Conservation (phyloP, 2,797 vertebrate species). For the Apogon talboti region DNA sequence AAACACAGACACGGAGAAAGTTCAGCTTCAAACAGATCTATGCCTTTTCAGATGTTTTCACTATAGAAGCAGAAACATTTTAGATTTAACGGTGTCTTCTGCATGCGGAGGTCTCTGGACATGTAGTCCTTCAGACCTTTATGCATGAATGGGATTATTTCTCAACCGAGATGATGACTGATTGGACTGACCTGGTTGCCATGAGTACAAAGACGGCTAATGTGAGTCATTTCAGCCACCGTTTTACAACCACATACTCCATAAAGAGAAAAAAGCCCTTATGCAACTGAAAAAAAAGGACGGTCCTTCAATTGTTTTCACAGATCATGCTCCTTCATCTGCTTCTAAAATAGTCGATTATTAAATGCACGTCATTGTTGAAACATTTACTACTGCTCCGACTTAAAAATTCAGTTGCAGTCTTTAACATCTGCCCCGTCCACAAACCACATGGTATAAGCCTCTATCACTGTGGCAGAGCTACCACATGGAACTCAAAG, state of each 20-base stretch:
- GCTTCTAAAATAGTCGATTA: not conserved
- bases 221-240: constrained; percentile 36
- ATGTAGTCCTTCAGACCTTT: not conserved
- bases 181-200: constrained; percentile 5
- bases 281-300: constrained; percentile 19
- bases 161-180: not conserved
- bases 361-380: not conserved
- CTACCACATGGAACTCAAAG: no score
- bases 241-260: constrained; percentile 23
- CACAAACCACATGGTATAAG: not conserved
- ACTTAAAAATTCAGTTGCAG: not conserved
- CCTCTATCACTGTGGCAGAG: not conserved
- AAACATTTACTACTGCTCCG: not conserved
- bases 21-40: not conserved
- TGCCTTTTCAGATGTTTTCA: constrained; percentile 31
- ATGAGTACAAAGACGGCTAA: constrained; percentile 10
- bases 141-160: constrained; percentile 5
- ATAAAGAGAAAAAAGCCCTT: constrained; percentile 33
- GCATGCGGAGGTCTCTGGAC: constrained; percentile 1
- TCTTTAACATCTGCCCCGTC: not conserved
- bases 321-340: constrained; percentile 35
- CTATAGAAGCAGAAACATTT: constrained; percentile 5
- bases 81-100: not conserved
- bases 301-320: constrained; percentile 35
- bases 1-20: constrained; percentile 22